Evolutionary conservation across 1,140 invertebrate genomes (phyloP).

Genomic region (Hestina assimilis): DNA sequence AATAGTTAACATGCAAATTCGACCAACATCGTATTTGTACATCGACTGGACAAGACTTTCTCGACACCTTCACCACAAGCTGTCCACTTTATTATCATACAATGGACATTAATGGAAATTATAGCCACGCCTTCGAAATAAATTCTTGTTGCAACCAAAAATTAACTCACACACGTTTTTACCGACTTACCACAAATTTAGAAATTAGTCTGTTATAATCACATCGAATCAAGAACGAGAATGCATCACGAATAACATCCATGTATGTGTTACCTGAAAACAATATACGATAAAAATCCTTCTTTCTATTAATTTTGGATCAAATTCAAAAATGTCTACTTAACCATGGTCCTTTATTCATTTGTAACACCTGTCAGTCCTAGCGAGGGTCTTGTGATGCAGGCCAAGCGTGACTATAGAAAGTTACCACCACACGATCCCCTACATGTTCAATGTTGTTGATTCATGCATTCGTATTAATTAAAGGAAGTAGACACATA

Average conservation of each 20-base stretch:
- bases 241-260: no score
- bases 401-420: constrained; percentile 52
- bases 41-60: constrained; percentile 58
- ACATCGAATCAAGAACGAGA: no score
- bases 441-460: constrained; percentile 42
- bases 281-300: no score
- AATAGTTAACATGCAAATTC: constrained; percentile 59
- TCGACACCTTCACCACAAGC: constrained; percentile 35
- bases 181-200: no score
- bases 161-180: neutral
- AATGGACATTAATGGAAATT: constrained; percentile 44
- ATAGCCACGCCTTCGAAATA: constrained; percentile 5
- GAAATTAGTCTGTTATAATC: no score
- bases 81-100: constrained; percentile 50
- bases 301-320: neutral
- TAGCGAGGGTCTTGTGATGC: constrained; percentile 24
- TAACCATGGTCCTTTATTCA: constrained; percentile 8
- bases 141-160: neutral
- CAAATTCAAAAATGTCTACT: constrained; percentile 10
- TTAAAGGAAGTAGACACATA: constrained; percentile 48
- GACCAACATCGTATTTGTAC: constrained; percentile 49
- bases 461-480: constrained; percentile 52
- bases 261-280: no score
- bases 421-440: constrained; percentile 48
- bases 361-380: constrained; percentile 28